Evolutionary conservation across 1,140 invertebrate genomes (phyloP), one percentile per base, ranked within the genome.

Genomic region (Papilio polyxenes): DNA sequence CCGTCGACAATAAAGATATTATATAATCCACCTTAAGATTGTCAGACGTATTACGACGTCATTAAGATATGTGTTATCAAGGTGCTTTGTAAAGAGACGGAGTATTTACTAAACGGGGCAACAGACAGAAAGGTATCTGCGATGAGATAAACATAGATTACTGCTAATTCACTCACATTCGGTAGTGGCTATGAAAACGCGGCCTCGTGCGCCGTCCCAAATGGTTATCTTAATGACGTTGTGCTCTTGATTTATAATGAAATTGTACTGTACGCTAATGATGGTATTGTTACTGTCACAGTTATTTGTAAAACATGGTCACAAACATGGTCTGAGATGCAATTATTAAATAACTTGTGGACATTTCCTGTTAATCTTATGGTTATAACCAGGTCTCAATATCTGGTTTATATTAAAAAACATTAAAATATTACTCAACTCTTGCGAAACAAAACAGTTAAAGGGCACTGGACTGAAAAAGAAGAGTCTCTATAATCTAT

Each of bases 31-130:
- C 82, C 84, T 86, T 84, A 85, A 88, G 83, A 83, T 84, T 84
- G 83, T 85, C 80, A 81, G 78, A 51, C 82, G 78, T 87, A 89
- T 87, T 87, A 89, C 85, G 82, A 75, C 84, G 83, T 88, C 84
- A 89, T 93, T 92, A 90, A 92, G 92, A 93, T 93, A 91, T 82
- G 82, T 80, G 84, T 91, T 92, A 93, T 93, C 91, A 86, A 74
- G 83, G 49, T 56, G 75, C 78, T 82, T 87, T 87, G 86, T 84
- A 48, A 81, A 82, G 65, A 85, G 78, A 87, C 82, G 77, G 82
- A 87, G 84, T 84, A 82, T 79, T 85, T 80, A 80, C 78, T 80
- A 65, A 80, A 80, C 78, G 59, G 82, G 82, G 83, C 82, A 85
- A 83, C 85, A 85, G 83, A 84, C 78, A 65, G 85, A 88, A 84